Evolutionary conservation across 2,888 invertebrate genomes (phyloP), one percentile per base, ranked within the genome.

Genomic region (Dysmachus trigonus): DNA sequence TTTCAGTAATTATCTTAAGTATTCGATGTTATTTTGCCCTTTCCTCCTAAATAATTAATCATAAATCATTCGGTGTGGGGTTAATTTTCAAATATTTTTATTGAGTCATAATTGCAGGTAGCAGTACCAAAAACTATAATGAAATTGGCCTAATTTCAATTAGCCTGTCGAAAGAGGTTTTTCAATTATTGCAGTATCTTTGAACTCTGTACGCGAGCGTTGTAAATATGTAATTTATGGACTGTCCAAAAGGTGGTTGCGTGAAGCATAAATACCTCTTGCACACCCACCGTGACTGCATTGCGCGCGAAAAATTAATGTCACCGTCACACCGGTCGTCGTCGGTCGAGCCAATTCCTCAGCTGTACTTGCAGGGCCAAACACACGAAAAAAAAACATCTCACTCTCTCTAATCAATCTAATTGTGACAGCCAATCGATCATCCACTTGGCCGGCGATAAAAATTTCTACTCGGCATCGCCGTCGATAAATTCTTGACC

Each of bases 381-480:
- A 13, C 13, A 41, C 3, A 31, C 31, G 13, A 73, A 73, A 13
- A 73, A 73, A 33, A 31, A 73, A 31, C 73, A 73, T 35, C 38
- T 74, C 51, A 41, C 74, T 72, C 84, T 72, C 51, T 76, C 74
- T 38, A 85, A 85, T 85, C 85, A 85, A 85, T 85, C 85, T 33
- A 76, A 51, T 74, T 33, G 35, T 77, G 85, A 85, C 85, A 85
- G 76, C 38, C 33, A 85, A 74, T 85, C 85, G 74, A 85, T 85
- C 85, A 85, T 76, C 62, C 76, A 76, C 74, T 76, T 76, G 74
- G 74, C 53, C 31, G 74, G 18, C 41, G 85, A 85, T 74, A 85
- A 85, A 85, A 76, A 84, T 83, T 74, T 85, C 31, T 74, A 31
- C 33, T 47, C 73, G 38, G 8, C 53, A 31, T 30, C 71, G 22